Conservation (phyloP, 2,113 vertebrate species). For the Sinocyclocheilus grahami region DNA sequence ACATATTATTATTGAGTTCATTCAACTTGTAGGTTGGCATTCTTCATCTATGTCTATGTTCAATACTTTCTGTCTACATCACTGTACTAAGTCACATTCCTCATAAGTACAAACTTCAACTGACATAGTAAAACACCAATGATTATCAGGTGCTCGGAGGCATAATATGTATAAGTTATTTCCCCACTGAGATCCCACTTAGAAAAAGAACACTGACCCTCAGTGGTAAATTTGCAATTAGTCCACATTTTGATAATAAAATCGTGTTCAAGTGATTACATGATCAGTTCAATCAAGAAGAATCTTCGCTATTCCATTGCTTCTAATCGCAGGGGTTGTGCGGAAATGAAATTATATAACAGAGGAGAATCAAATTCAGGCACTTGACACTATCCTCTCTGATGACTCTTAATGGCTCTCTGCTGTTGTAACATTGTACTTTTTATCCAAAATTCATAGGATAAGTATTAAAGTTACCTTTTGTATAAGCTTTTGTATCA, state of each 20-base stretch:
- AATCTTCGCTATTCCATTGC: neutral
- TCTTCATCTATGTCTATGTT: neutral
- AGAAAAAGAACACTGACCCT: neutral
- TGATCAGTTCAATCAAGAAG: neutral
- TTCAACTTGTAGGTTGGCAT: neutral
- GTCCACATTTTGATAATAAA: conserved; percentile 8
- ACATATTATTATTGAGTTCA: neutral
- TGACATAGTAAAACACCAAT: neutral
- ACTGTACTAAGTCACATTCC: neutral
- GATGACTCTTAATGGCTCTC: neutral
- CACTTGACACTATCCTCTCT: conserved; percentile 13
- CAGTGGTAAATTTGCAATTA: neutral
- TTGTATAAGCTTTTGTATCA: neutral
- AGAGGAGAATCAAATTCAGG: neutral
- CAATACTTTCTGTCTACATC: neutral
- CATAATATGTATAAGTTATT: too few species aligned
- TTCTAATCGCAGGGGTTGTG: neutral
- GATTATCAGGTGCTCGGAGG: neutral
- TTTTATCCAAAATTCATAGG: conserved; percentile 9
- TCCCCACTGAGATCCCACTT: neutral
- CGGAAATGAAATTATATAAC: neutral
- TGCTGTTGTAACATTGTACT: neutral
- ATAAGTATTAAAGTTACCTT: neutral
- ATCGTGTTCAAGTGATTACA: neutral
- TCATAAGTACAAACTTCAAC: neutral